phyloP scores from a whole-genome alignment of 2,888 invertebrate genomes.

The Fissipunctia ypsillon region DNA sequence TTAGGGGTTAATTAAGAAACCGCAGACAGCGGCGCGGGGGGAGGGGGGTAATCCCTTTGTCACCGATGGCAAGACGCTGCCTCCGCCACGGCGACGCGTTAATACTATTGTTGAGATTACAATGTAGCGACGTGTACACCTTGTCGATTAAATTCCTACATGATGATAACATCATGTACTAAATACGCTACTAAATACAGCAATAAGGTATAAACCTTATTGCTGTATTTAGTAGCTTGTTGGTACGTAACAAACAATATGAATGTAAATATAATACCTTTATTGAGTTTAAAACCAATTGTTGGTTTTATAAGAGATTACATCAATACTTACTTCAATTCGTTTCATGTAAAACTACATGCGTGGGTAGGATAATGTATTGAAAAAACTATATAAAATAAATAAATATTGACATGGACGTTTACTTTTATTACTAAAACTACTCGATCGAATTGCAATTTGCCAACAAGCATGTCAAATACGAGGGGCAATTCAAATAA shows the following conservation, averaged over 20 bases:
- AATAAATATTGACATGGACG: constrained; percentile 4
- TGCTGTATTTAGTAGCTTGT: constrained; percentile 23
- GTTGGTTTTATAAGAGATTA: background rate
- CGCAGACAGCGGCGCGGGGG: constrained; percentile 82
- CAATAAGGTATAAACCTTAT: too few relatives aligned
- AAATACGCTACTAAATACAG: too few relatives aligned
- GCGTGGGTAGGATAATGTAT: background rate
- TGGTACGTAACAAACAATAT: background rate
- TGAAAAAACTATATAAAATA: background rate
- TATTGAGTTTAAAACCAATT: background rate
- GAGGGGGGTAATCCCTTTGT: constrained; percentile 87
- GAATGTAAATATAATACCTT: background rate
- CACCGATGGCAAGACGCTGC: constrained; percentile 82
- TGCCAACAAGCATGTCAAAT: constrained; percentile 74
- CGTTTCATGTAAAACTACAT: background rate
- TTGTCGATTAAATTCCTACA: constrained; percentile 58
- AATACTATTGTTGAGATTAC: constrained; percentile 75
- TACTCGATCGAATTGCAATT: constrained; percentile 70
- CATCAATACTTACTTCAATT: background rate
- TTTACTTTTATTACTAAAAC: constrained; percentile 33
- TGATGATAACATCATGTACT: too few relatives aligned
- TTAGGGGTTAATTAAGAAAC: constrained; percentile 90
- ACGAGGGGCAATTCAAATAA: constrained; percentile 80
- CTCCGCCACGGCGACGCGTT: constrained; percentile 68
- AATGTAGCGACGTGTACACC: constrained; percentile 65